Conservation (phyloP, 2,797 vertebrate genomes). For the Phataginus tetradactyla region DNA sequence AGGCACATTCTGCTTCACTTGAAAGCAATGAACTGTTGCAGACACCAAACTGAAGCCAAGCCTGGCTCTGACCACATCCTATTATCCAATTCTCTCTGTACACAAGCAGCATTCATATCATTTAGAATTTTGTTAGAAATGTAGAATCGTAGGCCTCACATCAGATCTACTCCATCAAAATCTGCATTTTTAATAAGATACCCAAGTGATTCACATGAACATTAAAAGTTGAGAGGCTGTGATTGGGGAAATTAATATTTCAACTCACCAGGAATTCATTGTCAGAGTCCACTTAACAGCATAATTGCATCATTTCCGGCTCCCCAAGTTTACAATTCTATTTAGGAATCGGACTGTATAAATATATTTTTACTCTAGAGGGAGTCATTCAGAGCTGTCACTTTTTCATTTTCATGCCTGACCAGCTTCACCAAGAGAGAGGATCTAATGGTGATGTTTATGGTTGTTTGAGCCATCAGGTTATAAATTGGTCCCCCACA, state of each 20-base stretch:
- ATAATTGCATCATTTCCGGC: not conserved
- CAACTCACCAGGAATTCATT: not conserved
- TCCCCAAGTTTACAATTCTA: not conserved
- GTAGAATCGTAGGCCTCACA: not conserved
- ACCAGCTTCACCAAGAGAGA: not conserved
- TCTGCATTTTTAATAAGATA: not conserved
- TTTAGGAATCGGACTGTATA: not conserved
- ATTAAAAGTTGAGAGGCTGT: not conserved
- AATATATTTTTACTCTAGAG: not conserved
- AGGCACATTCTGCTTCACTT: not conserved
- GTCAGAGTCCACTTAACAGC: not conserved
- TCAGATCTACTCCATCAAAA: not conserved
- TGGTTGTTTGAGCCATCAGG: not conserved
- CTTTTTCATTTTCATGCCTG: not conserved
- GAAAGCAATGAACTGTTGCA: not conserved
- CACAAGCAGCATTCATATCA: not conserved
- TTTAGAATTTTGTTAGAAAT: not conserved
- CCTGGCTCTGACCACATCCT: not conserved
- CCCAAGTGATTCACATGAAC: not conserved
- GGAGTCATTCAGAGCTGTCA: not conserved
- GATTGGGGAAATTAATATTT: not conserved
- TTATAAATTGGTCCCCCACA: not conserved
- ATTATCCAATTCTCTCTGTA: not conserved
- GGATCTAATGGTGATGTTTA: not conserved
- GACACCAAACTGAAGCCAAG: not conserved